These are phyloP conservation scores for Pseudomyrmex concolor DNA, from an alignment of 1,140 invertebrate species.

Conservation along the genomic window DNA sequence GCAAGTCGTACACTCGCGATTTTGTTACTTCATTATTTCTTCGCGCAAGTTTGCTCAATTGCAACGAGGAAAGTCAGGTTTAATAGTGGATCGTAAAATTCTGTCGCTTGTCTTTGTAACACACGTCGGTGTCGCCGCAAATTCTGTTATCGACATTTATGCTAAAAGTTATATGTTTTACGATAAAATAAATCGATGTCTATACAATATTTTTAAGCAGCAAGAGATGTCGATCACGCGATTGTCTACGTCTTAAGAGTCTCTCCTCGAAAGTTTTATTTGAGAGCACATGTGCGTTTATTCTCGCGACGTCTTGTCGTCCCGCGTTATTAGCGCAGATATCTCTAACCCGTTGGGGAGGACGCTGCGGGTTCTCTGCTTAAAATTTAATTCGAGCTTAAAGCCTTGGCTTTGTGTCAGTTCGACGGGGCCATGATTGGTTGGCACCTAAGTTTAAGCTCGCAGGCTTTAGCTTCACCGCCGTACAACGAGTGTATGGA, in stretches of 20 bases:
- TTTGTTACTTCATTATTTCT: constrained; percentile 70
- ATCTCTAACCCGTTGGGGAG: constrained; percentile 16
- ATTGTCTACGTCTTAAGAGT: neutral
- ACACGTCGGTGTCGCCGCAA: neutral
- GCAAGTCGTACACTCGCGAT: constrained; percentile 68
- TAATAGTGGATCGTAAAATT: constrained; percentile 45
- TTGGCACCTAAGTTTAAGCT: constrained; percentile 73
- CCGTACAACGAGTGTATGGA: neutral
- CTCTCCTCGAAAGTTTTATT: constrained; percentile 7
- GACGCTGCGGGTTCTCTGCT: constrained; percentile 60
- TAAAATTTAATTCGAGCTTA: constrained; percentile 73
- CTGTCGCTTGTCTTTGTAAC: constrained; percentile 4
- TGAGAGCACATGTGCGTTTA: constrained; percentile 6
- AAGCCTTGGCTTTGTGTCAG: constrained; percentile 69
- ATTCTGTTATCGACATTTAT: neutral
- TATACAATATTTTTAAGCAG: too few species aligned
- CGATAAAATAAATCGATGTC: too few species aligned
- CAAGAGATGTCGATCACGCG: too few species aligned
- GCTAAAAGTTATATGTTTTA: neutral
- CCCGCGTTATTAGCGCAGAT: constrained; percentile 24
- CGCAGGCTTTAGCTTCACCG: constrained; percentile 58
- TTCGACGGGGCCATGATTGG: constrained; percentile 67
- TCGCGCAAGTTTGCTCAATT: constrained; percentile 62
- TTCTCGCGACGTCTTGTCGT: neutral
- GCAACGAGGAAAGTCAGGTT: constrained; percentile 39